Percentiles rank a stretch among this genome's conserved stretches.
These are phyloP conservation scores for Caenorhabditis inopinata DNA, from an alignment of 1,140 invertebrate genomes.

Conservation along the genomic window DNA sequence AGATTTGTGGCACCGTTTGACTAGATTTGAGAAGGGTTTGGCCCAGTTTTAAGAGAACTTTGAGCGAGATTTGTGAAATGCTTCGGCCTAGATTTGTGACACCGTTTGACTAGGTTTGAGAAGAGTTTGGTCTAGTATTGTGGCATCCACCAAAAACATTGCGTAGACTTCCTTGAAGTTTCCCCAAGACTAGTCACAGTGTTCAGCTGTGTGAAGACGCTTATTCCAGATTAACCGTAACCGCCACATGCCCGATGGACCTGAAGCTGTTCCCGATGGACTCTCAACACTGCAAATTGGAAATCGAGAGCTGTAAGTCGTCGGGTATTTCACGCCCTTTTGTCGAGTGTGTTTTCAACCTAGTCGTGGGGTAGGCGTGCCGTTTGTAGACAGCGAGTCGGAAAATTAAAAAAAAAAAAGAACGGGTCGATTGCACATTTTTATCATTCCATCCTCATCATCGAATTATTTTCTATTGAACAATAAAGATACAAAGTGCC, in stretches of 20 bases:
- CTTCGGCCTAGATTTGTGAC: too few relatives aligned
- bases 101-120: too few relatives aligned
- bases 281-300: constrained; percentile 70
- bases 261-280: constrained; percentile 95
- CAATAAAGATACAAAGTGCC: too few relatives aligned
- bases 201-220: too few relatives aligned
- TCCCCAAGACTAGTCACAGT: too few relatives aligned
- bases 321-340: neutral
- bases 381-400: constrained; percentile 15
- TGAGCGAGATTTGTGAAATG: too few relatives aligned
- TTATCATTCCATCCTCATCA: neutral
- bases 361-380: constrained; percentile 40
- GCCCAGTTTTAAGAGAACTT: too few relatives aligned
- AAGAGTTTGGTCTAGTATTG: too few relatives aligned
- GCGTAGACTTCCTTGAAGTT: too few relatives aligned
- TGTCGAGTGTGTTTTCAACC: constrained; percentile 11
- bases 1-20: too few relatives aligned
- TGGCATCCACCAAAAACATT: too few relatives aligned
- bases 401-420: neutral
- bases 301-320: constrained; percentile 70
- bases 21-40: too few relatives aligned
- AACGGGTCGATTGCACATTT: constrained; percentile 17
- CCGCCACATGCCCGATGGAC: constrained; percentile 95
- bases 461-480: constrained; percentile 20
- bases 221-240: constrained; percentile 82